Conservation (phyloP, 2,113 vertebrate genomes). For the Scomber scombrus region DNA sequence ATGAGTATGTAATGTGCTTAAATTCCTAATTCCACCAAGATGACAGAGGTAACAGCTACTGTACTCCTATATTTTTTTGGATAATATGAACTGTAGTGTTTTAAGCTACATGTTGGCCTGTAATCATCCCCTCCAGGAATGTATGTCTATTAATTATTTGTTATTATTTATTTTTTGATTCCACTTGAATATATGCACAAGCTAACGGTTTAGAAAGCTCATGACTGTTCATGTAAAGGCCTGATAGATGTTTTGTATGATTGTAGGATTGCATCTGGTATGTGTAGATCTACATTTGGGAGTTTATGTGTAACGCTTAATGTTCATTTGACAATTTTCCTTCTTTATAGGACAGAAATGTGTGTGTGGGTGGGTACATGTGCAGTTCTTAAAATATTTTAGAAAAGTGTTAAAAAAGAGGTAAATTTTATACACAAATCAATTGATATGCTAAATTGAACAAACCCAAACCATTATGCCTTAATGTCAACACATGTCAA, state of each 20-base stretch:
- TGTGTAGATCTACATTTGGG: not conserved
- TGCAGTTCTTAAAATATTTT: too few species aligned
- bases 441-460: too few species aligned
- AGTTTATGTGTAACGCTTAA: not conserved
- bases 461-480: too few species aligned
- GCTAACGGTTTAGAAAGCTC: not conserved
- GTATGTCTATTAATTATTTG: not conserved
- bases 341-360: not conserved
- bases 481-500: too few species aligned
- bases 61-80: not conserved
- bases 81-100: not conserved
- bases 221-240: not conserved
- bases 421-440: too few species aligned
- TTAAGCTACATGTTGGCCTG: not conserved
- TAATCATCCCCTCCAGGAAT: not conserved
- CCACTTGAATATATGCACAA: not conserved
- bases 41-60: not conserved
- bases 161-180: not conserved
- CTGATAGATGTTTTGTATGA: not conserved
- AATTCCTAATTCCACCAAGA: not conserved
- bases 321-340: not conserved
- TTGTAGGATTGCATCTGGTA: too few species aligned
- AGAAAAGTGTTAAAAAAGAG: too few species aligned
- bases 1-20: constrained; percentile 20
- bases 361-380: too few species aligned